Percentiles rank a stretch among this genome's conserved stretches.
phyloP scores from a whole-genome alignment of 2,797 vertebrate species.

The Dermochelys coriacea region DNA sequence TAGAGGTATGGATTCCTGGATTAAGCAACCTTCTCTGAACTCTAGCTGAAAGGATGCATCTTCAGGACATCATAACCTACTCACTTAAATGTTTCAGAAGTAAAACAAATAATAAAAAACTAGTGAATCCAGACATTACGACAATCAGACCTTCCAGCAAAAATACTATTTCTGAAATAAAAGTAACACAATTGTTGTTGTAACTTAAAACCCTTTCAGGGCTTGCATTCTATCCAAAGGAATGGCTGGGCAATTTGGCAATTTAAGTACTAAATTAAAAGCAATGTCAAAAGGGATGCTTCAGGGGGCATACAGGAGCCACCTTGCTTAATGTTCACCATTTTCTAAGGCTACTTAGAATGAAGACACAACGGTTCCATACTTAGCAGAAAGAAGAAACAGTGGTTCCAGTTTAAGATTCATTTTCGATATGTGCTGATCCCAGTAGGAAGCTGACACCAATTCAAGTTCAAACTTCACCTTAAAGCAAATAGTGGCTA shows the following conservation, averaged over 20 bases:
- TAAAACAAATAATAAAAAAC: background rate
- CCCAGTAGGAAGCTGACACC: background rate
- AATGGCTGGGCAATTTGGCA: background rate
- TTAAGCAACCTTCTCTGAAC: background rate
- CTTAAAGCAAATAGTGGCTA: background rate
- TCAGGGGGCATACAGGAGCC: background rate
- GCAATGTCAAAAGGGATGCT: background rate
- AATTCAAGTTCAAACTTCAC: background rate
- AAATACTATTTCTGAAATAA: background rate
- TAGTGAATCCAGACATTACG: background rate
- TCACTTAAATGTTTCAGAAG: background rate
- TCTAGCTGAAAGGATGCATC: background rate
- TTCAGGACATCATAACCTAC: background rate
- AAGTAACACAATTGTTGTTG: background rate
- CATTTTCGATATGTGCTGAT: background rate
- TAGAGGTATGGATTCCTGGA: background rate
- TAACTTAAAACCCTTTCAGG: background rate
- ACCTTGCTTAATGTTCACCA: background rate
- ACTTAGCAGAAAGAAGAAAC: background rate
- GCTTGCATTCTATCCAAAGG: background rate
- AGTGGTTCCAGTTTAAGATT: constrained; percentile 8
- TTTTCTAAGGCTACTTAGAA: background rate
- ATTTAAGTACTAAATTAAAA: background rate
- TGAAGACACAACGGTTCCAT: background rate
- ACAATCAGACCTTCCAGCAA: background rate